Conservation (phyloP, 2,797 vertebrate genomes). For the Anguilla anguilla region DNA sequence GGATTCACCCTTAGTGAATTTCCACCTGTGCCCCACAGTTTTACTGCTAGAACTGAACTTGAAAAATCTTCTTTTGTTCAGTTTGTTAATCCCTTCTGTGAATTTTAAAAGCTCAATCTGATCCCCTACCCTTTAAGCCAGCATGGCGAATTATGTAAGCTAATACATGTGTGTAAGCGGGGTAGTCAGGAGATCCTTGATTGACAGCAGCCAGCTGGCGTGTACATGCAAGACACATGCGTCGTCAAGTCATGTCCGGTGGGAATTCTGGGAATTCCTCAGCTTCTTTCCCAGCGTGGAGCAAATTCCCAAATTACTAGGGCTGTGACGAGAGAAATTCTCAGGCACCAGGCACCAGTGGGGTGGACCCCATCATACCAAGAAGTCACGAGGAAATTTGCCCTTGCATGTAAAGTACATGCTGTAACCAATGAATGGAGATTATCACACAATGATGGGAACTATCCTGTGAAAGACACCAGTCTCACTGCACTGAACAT, state of each 20-base stretch:
- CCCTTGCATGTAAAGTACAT: background rate
- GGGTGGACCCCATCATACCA: background rate
- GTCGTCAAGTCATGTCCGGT: background rate
- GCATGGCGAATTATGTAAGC: background rate
- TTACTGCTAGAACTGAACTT: no score
- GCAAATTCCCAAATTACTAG: background rate
- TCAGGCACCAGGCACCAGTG: background rate
- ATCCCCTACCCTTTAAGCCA: background rate
- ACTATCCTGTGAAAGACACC: background rate
- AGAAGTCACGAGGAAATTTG: background rate
- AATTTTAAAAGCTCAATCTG: no score
- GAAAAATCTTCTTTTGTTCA: no score
- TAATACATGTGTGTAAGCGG: background rate
- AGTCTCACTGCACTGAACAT: background rate
- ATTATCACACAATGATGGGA: background rate
- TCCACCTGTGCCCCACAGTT: no score
- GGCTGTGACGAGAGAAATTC: background rate
- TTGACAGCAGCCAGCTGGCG: background rate
- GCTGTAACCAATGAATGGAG: background rate
- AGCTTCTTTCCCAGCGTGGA: background rate
- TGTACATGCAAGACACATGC: background rate
- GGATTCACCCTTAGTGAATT: no score
- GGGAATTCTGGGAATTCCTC: background rate
- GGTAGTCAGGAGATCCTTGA: background rate
- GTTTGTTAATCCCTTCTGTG: no score